Evolutionary conservation across 2,888 invertebrate genomes (phyloP).

Genomic region (Zeuzera pyrina): DNA sequence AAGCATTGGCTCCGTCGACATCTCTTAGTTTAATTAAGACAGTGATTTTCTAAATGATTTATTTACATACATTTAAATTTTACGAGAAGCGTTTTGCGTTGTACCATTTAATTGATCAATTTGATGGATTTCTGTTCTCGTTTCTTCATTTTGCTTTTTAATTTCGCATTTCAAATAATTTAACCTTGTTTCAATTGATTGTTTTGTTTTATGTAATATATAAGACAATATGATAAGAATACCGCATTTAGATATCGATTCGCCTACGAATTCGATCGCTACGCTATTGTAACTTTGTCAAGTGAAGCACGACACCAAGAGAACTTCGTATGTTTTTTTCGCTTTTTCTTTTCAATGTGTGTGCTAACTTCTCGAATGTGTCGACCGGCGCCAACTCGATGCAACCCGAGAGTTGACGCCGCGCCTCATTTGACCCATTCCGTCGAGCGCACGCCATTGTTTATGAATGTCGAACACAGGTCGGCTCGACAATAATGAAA

Average conservation of each 20-base stretch:
- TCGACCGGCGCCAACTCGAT: slow-evolving; percentile 56
- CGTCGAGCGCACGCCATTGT: slow-evolving; percentile 51
- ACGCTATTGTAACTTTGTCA: slow-evolving; percentile 50
- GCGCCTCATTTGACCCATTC: slow-evolving; percentile 64
- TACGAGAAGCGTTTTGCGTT: too few relatives aligned
- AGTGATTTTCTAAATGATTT: slow-evolving; percentile 41
- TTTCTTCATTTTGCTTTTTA: too few relatives aligned
- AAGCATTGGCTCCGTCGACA: slow-evolving; percentile 51
- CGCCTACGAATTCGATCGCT: not conserved
- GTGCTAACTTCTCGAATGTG: slow-evolving; percentile 54
- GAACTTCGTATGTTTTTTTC: slow-evolving; percentile 37
- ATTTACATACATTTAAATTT: too few relatives aligned
- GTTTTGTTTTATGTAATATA: too few relatives aligned
- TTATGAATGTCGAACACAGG: slow-evolving; percentile 48
- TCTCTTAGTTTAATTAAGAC: slow-evolving; percentile 60
- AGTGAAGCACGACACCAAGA: slow-evolving; percentile 49
- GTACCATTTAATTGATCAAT: too few relatives aligned
- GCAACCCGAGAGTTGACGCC: slow-evolving; percentile 65
- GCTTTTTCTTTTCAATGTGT: slow-evolving; percentile 40
- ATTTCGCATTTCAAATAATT: too few relatives aligned
- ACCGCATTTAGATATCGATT: slow-evolving; percentile 1
- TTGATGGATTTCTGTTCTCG: too few relatives aligned
- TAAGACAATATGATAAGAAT: too few relatives aligned
- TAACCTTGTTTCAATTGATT: too few relatives aligned
- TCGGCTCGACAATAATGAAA: slow-evolving; percentile 28